Conservation (phyloP, 2,797 vertebrate species). For the Cottoperca gobio region DNA sequence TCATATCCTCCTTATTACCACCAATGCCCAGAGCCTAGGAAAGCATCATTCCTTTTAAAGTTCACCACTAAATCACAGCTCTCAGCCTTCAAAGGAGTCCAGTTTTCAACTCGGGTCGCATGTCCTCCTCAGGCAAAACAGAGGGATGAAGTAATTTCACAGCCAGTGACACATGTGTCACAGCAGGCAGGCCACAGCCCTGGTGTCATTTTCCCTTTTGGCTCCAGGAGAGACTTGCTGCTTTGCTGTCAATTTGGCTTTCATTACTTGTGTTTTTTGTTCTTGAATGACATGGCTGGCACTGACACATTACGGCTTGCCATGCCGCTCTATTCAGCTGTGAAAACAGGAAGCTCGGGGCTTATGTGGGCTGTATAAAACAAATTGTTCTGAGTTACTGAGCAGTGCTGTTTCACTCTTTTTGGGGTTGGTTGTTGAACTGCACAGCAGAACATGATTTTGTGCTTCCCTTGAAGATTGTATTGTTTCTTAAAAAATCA, state of each 20-base stretch:
- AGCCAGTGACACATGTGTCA: constrained; percentile 53
- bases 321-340: constrained; percentile 27
- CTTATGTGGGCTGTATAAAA: constrained; percentile 24
- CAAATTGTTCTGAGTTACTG: constrained; percentile 29
- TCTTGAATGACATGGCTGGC: constrained; percentile 45
- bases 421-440: constrained; percentile 21
- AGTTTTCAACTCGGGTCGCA: constrained; percentile 18
- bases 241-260: constrained; percentile 53
- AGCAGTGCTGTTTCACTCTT: constrained; percentile 7
- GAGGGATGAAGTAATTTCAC: constrained; percentile 58
- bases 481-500: constrained; percentile 3
- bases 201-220: constrained; percentile 41
- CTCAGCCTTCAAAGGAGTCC: constrained; percentile 57
- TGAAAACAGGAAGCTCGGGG: constrained; percentile 39
- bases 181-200: constrained; percentile 20
- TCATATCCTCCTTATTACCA: constrained; percentile 62
- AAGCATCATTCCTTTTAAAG: constrained; percentile 53
- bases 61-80: constrained; percentile 62
- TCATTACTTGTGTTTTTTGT: constrained; percentile 42
- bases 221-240: constrained; percentile 29
- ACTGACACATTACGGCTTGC: constrained; percentile 33
- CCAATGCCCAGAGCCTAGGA: constrained; percentile 16
- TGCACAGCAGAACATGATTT: constrained; percentile 18
- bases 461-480: constrained; percentile 7
- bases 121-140: constrained; percentile 49